Percentiles rank a stretch among this genome's conserved stretches.
phyloP scores from a whole-genome alignment of 2,797 vertebrate genomes.

The Erithacus rubecula region DNA sequence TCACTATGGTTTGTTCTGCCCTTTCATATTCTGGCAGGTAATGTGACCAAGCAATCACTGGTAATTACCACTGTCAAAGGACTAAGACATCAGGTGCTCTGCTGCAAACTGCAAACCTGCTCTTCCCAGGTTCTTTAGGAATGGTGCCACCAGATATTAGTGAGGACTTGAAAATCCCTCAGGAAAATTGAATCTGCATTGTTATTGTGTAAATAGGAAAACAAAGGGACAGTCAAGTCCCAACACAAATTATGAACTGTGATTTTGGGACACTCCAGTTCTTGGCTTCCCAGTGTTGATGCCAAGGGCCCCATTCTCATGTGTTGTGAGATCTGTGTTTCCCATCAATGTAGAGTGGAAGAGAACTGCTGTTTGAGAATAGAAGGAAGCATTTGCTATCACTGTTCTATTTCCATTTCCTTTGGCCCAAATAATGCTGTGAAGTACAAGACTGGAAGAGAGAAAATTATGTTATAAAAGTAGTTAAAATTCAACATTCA shows the following conservation, averaged over 20 bases:
- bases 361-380: not conserved
- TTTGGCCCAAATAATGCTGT: not conserved
- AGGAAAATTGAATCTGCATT: not conserved
- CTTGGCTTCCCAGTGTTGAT: not conserved
- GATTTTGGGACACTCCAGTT: not conserved
- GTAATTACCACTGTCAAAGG: not conserved
- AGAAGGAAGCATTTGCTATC: conserved; percentile 2
- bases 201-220: conserved; percentile 3
- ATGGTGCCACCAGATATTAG: not conserved
- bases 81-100: not conserved
- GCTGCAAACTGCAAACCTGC: not conserved
- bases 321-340: not conserved
- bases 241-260: not conserved
- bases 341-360: not conserved
- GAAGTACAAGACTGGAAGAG: not conserved
- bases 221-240: not conserved
- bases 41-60: not conserved
- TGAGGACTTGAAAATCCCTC: not conserved
- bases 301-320: not conserved
- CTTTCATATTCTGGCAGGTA: not conserved
- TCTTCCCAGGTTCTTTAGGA: not conserved
- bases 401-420: not conserved
- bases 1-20: not conserved
- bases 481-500: not conserved
- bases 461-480: not conserved